These are phyloP conservation scores for Xiphophorus couchianus DNA, from an alignment of 2,113 vertebrate genomes.

Conservation along the genomic window DNA sequence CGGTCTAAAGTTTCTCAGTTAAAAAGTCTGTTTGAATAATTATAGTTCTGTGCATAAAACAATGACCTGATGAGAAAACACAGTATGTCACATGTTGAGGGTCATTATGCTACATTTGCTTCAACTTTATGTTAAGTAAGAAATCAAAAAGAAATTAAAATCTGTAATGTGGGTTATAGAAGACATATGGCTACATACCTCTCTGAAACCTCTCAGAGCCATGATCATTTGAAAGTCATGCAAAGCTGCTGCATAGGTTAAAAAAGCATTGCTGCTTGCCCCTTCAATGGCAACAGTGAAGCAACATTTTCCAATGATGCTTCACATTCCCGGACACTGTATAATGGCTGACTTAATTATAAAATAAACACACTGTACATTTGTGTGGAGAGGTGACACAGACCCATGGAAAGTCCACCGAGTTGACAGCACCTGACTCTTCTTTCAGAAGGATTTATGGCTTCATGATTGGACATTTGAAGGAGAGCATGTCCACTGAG, in stretches of 20 bases:
- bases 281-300: neutral
- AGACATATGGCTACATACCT: neutral
- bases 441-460: slow-evolving; percentile 62
- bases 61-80: too few relatives aligned
- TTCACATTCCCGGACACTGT: neutral
- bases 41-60: too few relatives aligned
- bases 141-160: neutral
- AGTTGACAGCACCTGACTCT: slow-evolving; percentile 58
- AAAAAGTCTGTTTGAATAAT: too few relatives aligned
- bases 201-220: neutral
- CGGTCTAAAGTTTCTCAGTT: too few relatives aligned
- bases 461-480: slow-evolving; percentile 62
- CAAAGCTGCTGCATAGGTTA: neutral
- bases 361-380: slow-evolving; percentile 36
- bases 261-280: slow-evolving; percentile 7
- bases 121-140: neutral
- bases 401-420: slow-evolving; percentile 41
- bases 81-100: too few relatives aligned
- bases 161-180: neutral
- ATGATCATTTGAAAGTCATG: neutral
- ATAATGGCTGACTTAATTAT: slow-evolving; percentile 35
- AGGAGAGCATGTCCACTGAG: slow-evolving; percentile 30
- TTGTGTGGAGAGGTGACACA: slow-evolving; percentile 43
- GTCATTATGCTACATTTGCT: neutral
- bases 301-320: slow-evolving; percentile 38